Evolutionary conservation across 1,140 invertebrate species (phyloP).

Genomic region (Lithobius niger): DNA sequence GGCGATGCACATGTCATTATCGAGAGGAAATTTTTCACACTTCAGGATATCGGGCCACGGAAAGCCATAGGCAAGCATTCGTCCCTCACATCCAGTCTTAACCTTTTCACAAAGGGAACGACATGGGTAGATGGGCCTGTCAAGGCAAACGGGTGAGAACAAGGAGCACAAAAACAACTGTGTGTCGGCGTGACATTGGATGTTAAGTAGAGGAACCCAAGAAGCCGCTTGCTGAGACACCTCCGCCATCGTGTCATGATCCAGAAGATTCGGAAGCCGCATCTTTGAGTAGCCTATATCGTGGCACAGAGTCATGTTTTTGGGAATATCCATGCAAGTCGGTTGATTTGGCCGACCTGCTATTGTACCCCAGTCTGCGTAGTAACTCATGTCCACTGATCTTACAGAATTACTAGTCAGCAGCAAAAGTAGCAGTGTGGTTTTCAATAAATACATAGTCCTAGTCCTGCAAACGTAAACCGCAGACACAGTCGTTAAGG

Average conservation of each 20-base stretch:
- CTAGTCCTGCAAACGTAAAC: no score
- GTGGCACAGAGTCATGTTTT: slow-evolving; percentile 47
- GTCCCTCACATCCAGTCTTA: slow-evolving; percentile 41
- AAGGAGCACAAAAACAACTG: slow-evolving; percentile 55
- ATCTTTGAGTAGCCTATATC: slow-evolving; percentile 51
- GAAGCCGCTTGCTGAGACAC: slow-evolving; percentile 43
- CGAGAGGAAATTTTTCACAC: slow-evolving; percentile 49
- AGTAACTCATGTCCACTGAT: slow-evolving; percentile 18
- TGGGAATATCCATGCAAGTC: slow-evolving; percentile 50
- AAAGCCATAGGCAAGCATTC: slow-evolving; percentile 49
- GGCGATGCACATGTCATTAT: slow-evolving; percentile 54
- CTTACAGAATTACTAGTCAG: no score
- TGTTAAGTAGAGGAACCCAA: slow-evolving; percentile 48
- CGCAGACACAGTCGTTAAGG: no score
- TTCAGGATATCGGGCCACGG: slow-evolving; percentile 54
- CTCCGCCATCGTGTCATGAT: slow-evolving; percentile 51
- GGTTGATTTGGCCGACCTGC: slow-evolving; percentile 33
- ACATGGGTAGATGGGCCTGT: slow-evolving; percentile 47
- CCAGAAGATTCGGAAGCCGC: slow-evolving; percentile 53
- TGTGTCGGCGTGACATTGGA: slow-evolving; percentile 53
- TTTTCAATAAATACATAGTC: no score
- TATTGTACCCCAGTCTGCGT: slow-evolving; percentile 24
- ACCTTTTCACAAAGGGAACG: slow-evolving; percentile 49
- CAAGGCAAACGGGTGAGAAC: slow-evolving; percentile 53
- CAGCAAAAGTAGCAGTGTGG: no score